These are phyloP conservation scores for Toxotes jaculatrix DNA, from an alignment of 2,113 vertebrate species.

Conservation along the genomic window DNA sequence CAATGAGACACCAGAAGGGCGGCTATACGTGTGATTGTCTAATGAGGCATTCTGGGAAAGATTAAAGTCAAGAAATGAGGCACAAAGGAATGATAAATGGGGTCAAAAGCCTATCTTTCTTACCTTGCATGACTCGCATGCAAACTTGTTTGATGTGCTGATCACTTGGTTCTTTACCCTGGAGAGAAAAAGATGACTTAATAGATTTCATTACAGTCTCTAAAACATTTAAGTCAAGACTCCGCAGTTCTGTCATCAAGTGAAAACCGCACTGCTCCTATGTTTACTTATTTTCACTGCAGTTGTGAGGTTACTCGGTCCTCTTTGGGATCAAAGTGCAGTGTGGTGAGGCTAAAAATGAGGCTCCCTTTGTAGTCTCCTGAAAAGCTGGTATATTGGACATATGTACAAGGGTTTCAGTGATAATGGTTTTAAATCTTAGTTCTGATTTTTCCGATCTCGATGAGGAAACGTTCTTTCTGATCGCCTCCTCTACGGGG, in stretches of 20 bases:
- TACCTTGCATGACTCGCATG: slow-evolving; percentile 99
- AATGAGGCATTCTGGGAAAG: slow-evolving; percentile 68
- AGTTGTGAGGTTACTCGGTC: background rate
- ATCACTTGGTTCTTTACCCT: slow-evolving; percentile 96
- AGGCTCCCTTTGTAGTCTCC: background rate
- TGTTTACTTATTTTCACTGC: background rate
- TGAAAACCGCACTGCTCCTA: background rate
- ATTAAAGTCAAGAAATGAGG: slow-evolving; percentile 70
- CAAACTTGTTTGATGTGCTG: slow-evolving; percentile 97
- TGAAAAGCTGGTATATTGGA: slow-evolving; percentile 16
- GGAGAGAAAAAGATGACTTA: slow-evolving; percentile 35
- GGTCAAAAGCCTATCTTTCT: slow-evolving; percentile 64
- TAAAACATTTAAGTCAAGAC: slow-evolving; percentile 27
- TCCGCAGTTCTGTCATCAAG: background rate
- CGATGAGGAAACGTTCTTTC: background rate
- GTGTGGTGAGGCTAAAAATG: background rate
- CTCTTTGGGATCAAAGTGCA: background rate
- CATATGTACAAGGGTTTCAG: background rate
- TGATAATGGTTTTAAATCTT: background rate
- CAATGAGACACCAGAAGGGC: slow-evolving; percentile 51
- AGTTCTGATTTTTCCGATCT: background rate
- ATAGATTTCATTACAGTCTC: slow-evolving; percentile 37
- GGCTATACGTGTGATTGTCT: slow-evolving; percentile 47
- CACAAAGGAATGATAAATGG: slow-evolving; percentile 59
- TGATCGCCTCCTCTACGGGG: slow-evolving; percentile 8